phyloP scores from a whole-genome alignment of 2,113 vertebrate genomes.

The Sylvietta virens region DNA sequence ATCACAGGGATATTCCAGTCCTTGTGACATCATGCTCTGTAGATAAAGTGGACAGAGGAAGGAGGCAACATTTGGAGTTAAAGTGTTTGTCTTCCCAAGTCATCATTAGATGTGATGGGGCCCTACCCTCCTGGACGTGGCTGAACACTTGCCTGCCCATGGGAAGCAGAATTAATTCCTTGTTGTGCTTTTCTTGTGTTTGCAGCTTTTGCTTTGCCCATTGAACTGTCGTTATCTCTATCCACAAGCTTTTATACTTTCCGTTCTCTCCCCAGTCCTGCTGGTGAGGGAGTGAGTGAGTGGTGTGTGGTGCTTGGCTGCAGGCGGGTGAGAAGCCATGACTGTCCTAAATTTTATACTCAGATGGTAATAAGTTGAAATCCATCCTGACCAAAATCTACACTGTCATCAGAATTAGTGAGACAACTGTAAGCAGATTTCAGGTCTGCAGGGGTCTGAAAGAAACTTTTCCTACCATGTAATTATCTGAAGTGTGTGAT shows the following conservation, averaged over 20 bases:
- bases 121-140: neutral
- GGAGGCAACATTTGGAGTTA: neutral
- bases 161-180: neutral
- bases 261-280: neutral
- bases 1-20: neutral
- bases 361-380: neutral
- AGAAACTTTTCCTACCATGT: neutral
- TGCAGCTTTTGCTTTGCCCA: neutral
- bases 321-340: neutral
- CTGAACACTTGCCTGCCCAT: neutral
- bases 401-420: neutral
- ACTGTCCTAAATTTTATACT: neutral
- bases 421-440: neutral
- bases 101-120: too few relatives aligned
- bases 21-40: neutral
- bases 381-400: neutral
- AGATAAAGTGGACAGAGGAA: neutral
- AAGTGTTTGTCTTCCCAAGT: neutral
- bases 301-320: neutral
- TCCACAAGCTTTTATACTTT: neutral
- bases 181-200: neutral
- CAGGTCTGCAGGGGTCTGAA: neutral
- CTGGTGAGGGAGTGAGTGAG: neutral
- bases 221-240: neutral
- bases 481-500: neutral